A percentile compares a stretch with the other conserved stretches of the same genome.
phyloP scores from a whole-genome alignment of 2,888 invertebrate species.

The Euplagia quadripunctaria region DNA sequence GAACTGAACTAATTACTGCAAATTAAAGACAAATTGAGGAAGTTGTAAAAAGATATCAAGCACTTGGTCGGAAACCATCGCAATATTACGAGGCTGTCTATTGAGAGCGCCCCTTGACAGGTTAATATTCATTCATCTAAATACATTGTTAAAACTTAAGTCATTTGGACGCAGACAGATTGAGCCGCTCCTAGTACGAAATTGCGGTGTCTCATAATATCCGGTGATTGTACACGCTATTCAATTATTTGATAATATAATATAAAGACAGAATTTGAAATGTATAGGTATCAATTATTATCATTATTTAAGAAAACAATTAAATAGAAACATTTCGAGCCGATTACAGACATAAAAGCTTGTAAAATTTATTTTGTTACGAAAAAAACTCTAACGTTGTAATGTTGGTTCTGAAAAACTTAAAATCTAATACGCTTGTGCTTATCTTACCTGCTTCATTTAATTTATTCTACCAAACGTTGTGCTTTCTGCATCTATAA shows the following conservation, averaged over 20 bases:
- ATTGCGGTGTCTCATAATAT: constrained; percentile 35
- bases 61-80: constrained; percentile 21
- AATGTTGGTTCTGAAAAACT: too few relatives aligned
- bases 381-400: too few relatives aligned
- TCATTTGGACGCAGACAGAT: constrained; percentile 44
- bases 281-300: neutral
- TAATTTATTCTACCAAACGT: too few relatives aligned
- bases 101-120: constrained; percentile 39
- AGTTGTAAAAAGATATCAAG: constrained; percentile 32
- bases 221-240: constrained; percentile 36
- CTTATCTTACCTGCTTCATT: too few relatives aligned
- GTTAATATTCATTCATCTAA: constrained; percentile 49
- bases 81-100: constrained; percentile 26
- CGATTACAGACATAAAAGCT: too few relatives aligned
- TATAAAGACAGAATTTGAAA: neutral
- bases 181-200: constrained; percentile 27
- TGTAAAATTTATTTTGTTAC: too few relatives aligned
- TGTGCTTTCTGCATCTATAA: too few relatives aligned
- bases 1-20: constrained; percentile 35
- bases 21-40: constrained; percentile 4
- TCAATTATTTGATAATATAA: constrained; percentile 18
- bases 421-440: too few relatives aligned
- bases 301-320: too few relatives aligned
- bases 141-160: constrained; percentile 51
- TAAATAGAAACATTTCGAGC: too few relatives aligned